A percentile compares a stretch with the other conserved stretches of the same genome.
Conservation (phyloP, 2,888 invertebrate species). For the Xestia xanthographa region DNA sequence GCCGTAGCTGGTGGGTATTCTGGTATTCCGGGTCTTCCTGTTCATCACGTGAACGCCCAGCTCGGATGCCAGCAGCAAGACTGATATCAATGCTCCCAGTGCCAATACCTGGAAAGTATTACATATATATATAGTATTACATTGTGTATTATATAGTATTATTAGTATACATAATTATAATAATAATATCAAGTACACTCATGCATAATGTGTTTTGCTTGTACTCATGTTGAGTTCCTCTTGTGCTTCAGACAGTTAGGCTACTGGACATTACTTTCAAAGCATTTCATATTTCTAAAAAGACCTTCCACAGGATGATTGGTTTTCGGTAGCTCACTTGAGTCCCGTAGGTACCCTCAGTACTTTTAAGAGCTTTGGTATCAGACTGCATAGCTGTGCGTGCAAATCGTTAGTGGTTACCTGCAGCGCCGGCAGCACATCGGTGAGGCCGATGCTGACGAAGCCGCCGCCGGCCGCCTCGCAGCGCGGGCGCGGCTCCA, state of each 20-base stretch:
- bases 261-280: neutral
- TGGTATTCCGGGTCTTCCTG: neutral
- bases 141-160: no score
- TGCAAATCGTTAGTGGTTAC: conserved; percentile 48
- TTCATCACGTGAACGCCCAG: conserved; percentile 30
- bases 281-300: neutral
- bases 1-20: neutral
- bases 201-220: no score
- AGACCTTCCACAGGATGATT: neutral
- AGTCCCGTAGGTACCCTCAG: neutral
- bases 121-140: no score
- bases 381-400: neutral
- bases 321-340: neutral
- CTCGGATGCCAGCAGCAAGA: conserved; percentile 63
- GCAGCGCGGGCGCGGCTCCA: conserved; percentile 89
- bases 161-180: no score
- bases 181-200: no score
- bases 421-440: conserved; percentile 88
- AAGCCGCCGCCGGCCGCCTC: conserved; percentile 86
- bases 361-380: neutral
- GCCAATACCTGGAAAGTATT: conserved; percentile 53
- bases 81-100: conserved; percentile 60
- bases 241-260: no score
- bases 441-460: conserved; percentile 89
- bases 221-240: no score